Percentiles rank a stretch among this genome's conserved stretches.
phyloP scores from a whole-genome alignment of 2,797 vertebrate species.

The Urosaurus nigricauda region DNA sequence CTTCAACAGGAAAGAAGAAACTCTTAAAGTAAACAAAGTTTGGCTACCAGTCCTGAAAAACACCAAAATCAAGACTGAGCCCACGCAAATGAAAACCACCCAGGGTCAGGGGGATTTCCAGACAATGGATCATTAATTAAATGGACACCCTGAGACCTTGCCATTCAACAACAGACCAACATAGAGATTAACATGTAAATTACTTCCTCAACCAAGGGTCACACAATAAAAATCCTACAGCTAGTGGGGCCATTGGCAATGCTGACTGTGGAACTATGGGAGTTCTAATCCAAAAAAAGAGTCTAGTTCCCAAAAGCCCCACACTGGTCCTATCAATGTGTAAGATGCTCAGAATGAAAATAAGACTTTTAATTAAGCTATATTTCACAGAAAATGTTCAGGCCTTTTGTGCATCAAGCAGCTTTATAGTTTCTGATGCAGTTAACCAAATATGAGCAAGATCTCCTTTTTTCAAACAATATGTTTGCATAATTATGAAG shows the following conservation, averaged over 20 bases:
- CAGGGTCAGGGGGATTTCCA: no score
- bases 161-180: no score
- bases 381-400: conserved; percentile 27
- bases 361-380: conserved; percentile 36
- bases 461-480: conserved; percentile 26
- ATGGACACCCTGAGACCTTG: no score
- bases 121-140: no score
- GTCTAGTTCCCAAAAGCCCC: neutral
- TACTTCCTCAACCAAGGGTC: no score
- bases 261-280: neutral
- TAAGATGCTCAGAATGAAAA: conserved; percentile 2
- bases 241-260: neutral
- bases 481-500: conserved; percentile 16
- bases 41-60: no score
- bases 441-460: conserved; percentile 33
- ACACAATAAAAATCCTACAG: neutral
- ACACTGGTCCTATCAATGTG: neutral
- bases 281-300: neutral
- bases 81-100: no score
- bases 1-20: no score
- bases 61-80: no score
- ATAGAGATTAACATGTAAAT: no score
- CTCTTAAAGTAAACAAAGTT: no score
- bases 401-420: conserved; percentile 21
- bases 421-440: conserved; percentile 19